Conservation (phyloP, 1,140 invertebrate species). For the Diuraphis noxia region DNA sequence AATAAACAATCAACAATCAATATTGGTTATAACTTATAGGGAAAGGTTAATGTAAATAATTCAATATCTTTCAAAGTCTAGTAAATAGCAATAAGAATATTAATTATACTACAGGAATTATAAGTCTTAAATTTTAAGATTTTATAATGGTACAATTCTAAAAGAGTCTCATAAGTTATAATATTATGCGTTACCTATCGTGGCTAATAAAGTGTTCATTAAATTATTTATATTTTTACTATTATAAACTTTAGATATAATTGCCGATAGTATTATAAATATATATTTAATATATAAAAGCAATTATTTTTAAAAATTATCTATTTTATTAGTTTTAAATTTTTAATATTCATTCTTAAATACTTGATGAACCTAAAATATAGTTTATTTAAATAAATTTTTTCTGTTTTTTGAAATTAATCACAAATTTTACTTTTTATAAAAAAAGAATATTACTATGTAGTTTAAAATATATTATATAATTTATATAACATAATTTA, state of each 20-base stretch:
- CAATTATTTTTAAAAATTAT: not conserved
- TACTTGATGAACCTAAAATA: not conserved
- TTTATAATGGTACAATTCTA: not conserved
- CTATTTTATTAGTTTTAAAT: not conserved
- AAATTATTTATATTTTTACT: not conserved
- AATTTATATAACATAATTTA: not conserved
- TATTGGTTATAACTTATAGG: not conserved
- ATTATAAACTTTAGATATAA: not conserved
- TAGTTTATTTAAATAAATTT: not conserved
- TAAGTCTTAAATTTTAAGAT: too few relatives aligned
- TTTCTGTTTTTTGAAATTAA: not conserved
- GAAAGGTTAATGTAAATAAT: not conserved
- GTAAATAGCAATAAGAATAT: not conserved
- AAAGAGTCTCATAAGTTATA: not conserved
- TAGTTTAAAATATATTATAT: not conserved
- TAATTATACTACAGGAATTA: not conserved
- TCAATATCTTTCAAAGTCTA: not conserved
- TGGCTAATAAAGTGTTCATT: not conserved
- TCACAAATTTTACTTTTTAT: not conserved
- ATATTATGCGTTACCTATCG: not conserved
- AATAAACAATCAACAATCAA: not conserved
- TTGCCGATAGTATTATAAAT: not conserved
- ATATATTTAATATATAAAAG: not conserved
- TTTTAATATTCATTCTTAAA: not conserved
- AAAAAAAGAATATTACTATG: not conserved